A percentile compares a stretch with the other conserved stretches of the same genome.
Evolutionary conservation across 2,113 vertebrate genomes (phyloP).

Genomic region (Tinamus guttatus): DNA sequence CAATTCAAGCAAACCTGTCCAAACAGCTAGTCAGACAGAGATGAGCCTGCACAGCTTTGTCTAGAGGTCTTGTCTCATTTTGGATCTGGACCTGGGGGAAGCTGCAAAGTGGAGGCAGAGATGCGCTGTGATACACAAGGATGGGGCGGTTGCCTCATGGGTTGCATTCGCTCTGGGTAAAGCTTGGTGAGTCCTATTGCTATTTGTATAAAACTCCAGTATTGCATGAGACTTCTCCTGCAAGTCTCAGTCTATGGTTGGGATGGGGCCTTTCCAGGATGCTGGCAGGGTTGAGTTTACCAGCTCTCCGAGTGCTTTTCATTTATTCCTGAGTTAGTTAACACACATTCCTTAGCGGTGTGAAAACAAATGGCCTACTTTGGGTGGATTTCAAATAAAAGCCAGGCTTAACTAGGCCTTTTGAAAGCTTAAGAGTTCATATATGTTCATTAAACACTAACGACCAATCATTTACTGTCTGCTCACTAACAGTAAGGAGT

Average conservation of each 20-base stretch:
- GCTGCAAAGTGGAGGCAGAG: neutral
- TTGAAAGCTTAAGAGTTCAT: slow-evolving; percentile 42
- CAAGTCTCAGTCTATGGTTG: neutral
- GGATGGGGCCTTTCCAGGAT: neutral
- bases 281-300: slow-evolving; percentile 8
- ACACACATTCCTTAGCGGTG: slow-evolving; percentile 31
- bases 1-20: slow-evolving; percentile 35
- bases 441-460: neutral
- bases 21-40: slow-evolving; percentile 10
- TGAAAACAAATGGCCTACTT: slow-evolving; percentile 48
- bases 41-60: slow-evolving; percentile 23
- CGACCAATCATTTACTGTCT: neutral
- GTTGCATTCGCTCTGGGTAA: neutral
- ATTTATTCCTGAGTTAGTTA: slow-evolving; percentile 57
- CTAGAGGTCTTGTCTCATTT: slow-evolving; percentile 24
- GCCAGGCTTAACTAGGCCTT: slow-evolving; percentile 51
- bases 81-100: neutral
- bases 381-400: neutral
- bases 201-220: neutral
- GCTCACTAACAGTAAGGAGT: neutral
- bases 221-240: neutral
- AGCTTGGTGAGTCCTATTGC: neutral
- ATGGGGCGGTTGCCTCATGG: neutral
- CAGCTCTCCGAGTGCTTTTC: slow-evolving; percentile 36
- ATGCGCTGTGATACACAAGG: neutral